phyloP scores from a whole-genome alignment of 2,888 invertebrate genomes.

The Chrysolina haemoptera region DNA sequence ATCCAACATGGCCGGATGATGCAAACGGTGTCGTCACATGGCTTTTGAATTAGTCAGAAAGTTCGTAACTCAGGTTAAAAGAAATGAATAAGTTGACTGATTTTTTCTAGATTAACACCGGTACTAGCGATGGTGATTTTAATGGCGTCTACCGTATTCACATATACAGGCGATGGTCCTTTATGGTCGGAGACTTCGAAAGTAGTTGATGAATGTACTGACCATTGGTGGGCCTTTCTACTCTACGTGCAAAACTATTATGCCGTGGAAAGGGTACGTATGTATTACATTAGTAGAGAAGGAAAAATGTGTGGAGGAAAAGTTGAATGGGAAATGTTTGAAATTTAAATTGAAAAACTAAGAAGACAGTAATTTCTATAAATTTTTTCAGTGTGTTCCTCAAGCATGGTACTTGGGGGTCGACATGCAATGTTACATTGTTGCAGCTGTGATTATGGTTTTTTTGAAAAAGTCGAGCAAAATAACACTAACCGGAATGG shows the following conservation, averaged over 20 bases:
- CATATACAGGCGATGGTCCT: neutral
- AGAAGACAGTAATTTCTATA: neutral
- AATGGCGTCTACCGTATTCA: neutral
- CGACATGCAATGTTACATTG: slow-evolving; percentile 10
- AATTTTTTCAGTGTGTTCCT: neutral
- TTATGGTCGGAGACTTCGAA: neutral
- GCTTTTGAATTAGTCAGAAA: no score
- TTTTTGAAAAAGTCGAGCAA: slow-evolving; percentile 8
- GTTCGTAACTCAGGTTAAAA: no score
- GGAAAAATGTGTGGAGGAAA: no score
- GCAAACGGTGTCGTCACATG: no score
- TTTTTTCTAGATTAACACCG: neutral
- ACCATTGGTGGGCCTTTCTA: slow-evolving; percentile 9
- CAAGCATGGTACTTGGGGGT: slow-evolving; percentile 8
- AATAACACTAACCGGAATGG: neutral
- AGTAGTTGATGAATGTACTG: neutral
- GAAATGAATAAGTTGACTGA: neutral
- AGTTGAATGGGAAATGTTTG: no score
- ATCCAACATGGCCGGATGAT: no score
- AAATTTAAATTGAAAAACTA: no score
- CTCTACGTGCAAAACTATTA: slow-evolving; percentile 13
- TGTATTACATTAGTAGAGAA: neutral
- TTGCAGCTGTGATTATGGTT: slow-evolving; percentile 10
- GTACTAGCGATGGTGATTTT: neutral
- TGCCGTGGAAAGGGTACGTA: neutral